phyloP scores from a whole-genome alignment of 2,888 invertebrate genomes.

The Eupithecia vulgata region DNA sequence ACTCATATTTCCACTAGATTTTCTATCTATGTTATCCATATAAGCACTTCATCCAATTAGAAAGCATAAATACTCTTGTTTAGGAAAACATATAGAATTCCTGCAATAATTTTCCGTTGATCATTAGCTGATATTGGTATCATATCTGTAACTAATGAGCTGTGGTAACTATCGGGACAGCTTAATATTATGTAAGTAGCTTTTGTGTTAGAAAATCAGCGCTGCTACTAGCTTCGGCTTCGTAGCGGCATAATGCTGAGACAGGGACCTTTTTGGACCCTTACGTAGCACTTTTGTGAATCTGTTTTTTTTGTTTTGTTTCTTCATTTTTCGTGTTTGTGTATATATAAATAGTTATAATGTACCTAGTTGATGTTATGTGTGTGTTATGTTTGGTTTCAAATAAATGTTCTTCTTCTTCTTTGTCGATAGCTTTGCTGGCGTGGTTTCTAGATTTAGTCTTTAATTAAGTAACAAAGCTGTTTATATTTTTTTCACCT shows the following conservation, averaged over 20 bases:
- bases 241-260: no score
- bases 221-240: no score
- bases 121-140: conserved; percentile 49
- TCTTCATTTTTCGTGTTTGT: no score
- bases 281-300: no score
- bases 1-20: conserved; percentile 48
- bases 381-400: no score
- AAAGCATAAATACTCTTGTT: conserved; percentile 54
- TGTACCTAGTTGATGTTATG: no score
- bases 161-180: conserved; percentile 28
- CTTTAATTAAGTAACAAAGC: background rate
- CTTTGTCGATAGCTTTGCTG: background rate
- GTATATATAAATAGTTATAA: no score
- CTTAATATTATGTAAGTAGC: conserved; percentile 21
- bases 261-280: no score
- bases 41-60: conserved; percentile 62
- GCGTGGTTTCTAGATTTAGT: background rate
- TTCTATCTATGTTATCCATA: conserved; percentile 53
- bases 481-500: background rate
- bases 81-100: conserved; percentile 45
- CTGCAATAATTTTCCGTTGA: conserved; percentile 46
- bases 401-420: no score
- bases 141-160: conserved; percentile 36
- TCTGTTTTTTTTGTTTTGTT: no score
- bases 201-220: no score